These are phyloP conservation scores for Odontothrips loti DNA, from an alignment of 2,888 invertebrate genomes.

Conservation along the genomic window DNA sequence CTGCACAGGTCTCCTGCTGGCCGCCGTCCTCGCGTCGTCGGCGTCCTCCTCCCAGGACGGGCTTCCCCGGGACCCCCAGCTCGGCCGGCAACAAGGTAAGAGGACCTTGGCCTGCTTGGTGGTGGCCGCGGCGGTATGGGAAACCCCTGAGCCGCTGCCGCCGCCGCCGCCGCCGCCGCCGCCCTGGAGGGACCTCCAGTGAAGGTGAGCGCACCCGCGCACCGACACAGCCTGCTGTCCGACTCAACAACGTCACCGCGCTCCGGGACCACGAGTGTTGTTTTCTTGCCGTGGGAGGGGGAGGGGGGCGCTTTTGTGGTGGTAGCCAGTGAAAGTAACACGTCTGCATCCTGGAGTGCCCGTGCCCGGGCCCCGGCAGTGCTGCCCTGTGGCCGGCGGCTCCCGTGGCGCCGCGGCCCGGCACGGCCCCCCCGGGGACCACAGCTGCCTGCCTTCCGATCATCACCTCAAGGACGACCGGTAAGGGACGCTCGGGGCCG, in stretches of 20 bases:
- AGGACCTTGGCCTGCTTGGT: background rate
- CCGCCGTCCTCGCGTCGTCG: background rate
- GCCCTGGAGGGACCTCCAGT: no score
- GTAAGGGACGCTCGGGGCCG: background rate
- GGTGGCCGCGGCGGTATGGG: no score
- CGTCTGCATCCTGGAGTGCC: background rate
- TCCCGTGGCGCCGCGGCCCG: background rate
- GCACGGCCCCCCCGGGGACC: background rate
- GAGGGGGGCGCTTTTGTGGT: background rate
- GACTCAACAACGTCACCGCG: conserved; percentile 1
- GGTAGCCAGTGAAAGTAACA: background rate
- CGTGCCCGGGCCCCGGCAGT: background rate
- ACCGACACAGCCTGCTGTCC: no score
- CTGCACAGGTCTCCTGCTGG: background rate
- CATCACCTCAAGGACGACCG: background rate
- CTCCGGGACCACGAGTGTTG: background rate
- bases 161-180: no score
- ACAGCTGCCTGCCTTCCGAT: background rate
- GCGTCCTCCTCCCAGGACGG: background rate
- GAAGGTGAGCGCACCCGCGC: no score
- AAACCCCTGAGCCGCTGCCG: no score
- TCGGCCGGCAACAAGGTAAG: background rate
- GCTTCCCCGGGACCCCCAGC: background rate
- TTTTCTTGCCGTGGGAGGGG: background rate
- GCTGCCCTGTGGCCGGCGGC: background rate